Percentiles rank a stretch among this genome's conserved stretches.
Conservation (phyloP, 2,113 vertebrate genomes). For the Salvator merianae region DNA sequence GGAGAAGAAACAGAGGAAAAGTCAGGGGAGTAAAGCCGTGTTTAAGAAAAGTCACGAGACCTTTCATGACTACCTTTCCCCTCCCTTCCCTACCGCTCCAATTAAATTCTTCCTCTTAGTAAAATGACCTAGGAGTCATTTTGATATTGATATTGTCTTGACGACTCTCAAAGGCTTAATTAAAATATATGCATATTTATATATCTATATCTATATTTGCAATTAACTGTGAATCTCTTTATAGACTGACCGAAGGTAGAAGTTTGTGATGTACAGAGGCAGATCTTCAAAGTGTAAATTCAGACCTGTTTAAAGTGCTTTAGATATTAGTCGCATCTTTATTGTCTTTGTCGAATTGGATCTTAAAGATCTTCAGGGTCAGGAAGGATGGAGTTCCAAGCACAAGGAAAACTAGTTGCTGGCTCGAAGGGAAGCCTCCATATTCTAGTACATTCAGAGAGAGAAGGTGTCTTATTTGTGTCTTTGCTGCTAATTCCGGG, state of each 20-base stretch:
- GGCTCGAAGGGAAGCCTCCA: background rate
- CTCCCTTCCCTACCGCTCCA: background rate
- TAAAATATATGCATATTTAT: slow-evolving; percentile 53
- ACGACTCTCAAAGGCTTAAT: slow-evolving; percentile 67
- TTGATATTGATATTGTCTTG: slow-evolving; percentile 42
- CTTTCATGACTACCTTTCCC: slow-evolving; percentile 68
- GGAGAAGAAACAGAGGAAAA: slow-evolving; percentile 82
- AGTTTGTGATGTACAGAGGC: slow-evolving; percentile 28
- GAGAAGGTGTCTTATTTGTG: slow-evolving; percentile 4
- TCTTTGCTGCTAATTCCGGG: slow-evolving; percentile 26
- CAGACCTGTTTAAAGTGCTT: slow-evolving; percentile 1
- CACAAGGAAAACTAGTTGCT: background rate
- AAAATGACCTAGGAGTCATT: slow-evolving; percentile 53
- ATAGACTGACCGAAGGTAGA: slow-evolving; percentile 40
- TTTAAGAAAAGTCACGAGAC: slow-evolving; percentile 62
- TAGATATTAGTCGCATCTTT: slow-evolving; percentile 17
- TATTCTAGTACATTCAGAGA: slow-evolving; percentile 15
- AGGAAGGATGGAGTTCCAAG: background rate
- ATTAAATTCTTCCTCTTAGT: slow-evolving; percentile 52
- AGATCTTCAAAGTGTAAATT: slow-evolving; percentile 10
- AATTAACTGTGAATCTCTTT: slow-evolving; percentile 65
- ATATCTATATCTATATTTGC: slow-evolving; percentile 46
- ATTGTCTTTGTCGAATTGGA: slow-evolving; percentile 10
- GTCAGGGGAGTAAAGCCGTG: slow-evolving; percentile 76
- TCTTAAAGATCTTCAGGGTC: background rate